Evolutionary conservation across 2,797 vertebrate genomes (phyloP), one percentile per base, ranked within the genome.

Genomic region (Galaxias olidus): DNA sequence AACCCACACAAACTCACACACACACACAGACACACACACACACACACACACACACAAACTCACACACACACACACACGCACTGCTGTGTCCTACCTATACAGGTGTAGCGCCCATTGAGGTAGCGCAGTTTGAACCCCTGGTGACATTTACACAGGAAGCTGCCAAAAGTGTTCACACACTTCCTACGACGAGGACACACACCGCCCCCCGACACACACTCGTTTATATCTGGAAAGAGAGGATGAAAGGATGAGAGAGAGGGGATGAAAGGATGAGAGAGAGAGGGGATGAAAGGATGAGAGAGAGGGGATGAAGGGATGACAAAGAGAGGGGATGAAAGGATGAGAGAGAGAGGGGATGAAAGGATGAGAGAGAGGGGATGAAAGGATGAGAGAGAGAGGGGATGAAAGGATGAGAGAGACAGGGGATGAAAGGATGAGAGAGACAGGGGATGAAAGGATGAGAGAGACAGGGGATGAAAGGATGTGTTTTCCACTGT

Each of bases 91-190:
- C 86, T 91, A 95, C 94, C 93, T 1, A 92, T 84, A 74, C 96
- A 98, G 8, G 87, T 90, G 84, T 96, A 96, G 78, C 93, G 94
- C 40, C 96, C 95, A 48, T 92, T 91, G 0, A 94, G 86, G 85
- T 94, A 96, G 64, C 83, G 75, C 13, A 98, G 89, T 72, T 91
- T 94, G 59, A 96, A 96, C 46, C 96, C 96, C 18, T 89, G 76
- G 41, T 94, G 91, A 61, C 96, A 98, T 70, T 89, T 96, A 90
- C 96, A 98, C 76, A 95, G 56, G 76, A 94, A 98, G 78, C 96
- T 98, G 51, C 96, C 95, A 0, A 98, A 98, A 0, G 96, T 97
- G 87, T 98, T 98, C 69, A 94, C 76, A 0, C 96, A 98, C 77
- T 96, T 94, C 72, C 96, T 91, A 60, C 89, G 92, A 0, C 84